Evolutionary conservation across 2,888 invertebrate genomes (phyloP).

Genomic region (Calameuta idolon): DNA sequence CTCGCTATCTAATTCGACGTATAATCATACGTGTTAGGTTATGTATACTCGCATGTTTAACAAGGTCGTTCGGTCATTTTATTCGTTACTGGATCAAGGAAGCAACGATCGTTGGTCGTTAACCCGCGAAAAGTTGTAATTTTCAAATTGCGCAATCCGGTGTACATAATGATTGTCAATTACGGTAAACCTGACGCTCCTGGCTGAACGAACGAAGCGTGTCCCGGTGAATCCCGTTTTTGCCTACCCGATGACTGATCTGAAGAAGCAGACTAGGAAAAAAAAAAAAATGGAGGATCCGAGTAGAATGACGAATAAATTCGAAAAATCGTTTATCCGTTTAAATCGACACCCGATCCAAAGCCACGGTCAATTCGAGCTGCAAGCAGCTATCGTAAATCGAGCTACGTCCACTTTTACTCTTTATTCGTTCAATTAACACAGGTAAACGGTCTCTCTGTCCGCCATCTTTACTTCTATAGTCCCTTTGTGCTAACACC

Average conservation of each 20-base stretch:
- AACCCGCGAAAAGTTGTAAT: constrained; percentile 41
- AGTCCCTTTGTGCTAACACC: background rate
- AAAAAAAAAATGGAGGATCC: background rate
- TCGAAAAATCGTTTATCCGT: background rate
- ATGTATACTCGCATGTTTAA: background rate
- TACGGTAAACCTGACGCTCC: constrained; percentile 40
- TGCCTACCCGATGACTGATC: background rate
- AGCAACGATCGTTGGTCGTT: constrained; percentile 25
- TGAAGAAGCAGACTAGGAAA: background rate
- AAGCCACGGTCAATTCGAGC: background rate
- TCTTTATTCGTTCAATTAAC: constrained; percentile 53
- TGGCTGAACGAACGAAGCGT: background rate
- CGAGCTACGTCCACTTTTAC: constrained; percentile 46
- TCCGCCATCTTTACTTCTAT: background rate
- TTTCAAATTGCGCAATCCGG: constrained; percentile 42
- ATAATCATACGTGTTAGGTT: background rate
- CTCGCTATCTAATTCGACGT: background rate
- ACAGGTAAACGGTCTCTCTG: background rate
- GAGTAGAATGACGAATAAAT: background rate
- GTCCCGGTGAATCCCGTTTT: background rate
- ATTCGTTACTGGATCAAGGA: background rate
- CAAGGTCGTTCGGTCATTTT: background rate
- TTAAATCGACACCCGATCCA: background rate
- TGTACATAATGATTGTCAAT: constrained; percentile 49
- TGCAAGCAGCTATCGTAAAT: background rate